Percentiles rank a stretch among this genome's conserved stretches.
phyloP scores from a whole-genome alignment of 1,140 invertebrate genomes.

The Pararge aegeria region DNA sequence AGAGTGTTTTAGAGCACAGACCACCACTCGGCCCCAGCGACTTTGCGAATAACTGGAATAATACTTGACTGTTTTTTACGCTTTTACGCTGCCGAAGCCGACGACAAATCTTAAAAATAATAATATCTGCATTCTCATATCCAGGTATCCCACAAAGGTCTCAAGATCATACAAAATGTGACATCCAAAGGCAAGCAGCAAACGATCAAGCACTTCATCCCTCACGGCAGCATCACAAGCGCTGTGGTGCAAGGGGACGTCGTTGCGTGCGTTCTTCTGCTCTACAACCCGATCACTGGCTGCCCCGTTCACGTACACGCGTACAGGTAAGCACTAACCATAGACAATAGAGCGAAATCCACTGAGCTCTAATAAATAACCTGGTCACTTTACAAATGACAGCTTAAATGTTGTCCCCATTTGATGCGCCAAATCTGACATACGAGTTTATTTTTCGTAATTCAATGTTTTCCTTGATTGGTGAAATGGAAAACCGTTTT shows the following conservation, averaged over 20 bases:
- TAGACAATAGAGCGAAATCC: not conserved
- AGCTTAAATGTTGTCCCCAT: too few species aligned
- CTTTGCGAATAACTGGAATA: too few species aligned
- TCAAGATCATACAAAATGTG: conserved; percentile 95
- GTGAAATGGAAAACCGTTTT: too few species aligned
- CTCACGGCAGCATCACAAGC: conserved; percentile 94
- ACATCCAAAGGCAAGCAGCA: conserved; percentile 81
- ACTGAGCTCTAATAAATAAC: too few species aligned
- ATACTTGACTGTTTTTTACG: too few species aligned
- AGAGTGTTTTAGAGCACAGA: too few species aligned
- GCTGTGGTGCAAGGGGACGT: conserved; percentile 93
- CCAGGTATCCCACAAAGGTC: conserved; percentile 94
- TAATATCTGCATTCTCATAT: conserved; percentile 36
- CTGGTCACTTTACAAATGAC: too few species aligned
- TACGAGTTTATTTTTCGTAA: too few species aligned
- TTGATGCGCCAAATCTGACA: too few species aligned
- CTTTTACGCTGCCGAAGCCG: too few species aligned
- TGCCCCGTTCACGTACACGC: conserved; percentile 94
- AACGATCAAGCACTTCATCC: conserved; percentile 89
- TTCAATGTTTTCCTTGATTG: too few species aligned
- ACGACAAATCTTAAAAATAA: not conserved
- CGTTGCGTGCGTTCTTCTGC: conserved; percentile 92
- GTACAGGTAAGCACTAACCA: conserved; percentile 82
- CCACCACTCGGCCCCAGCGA: too few species aligned
- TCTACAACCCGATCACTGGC: conserved; percentile 95